Percentiles rank a stretch among this genome's conserved stretches.
phyloP scores from a whole-genome alignment of 2,888 invertebrate species.

The Caenorhabditis sinica region DNA sequence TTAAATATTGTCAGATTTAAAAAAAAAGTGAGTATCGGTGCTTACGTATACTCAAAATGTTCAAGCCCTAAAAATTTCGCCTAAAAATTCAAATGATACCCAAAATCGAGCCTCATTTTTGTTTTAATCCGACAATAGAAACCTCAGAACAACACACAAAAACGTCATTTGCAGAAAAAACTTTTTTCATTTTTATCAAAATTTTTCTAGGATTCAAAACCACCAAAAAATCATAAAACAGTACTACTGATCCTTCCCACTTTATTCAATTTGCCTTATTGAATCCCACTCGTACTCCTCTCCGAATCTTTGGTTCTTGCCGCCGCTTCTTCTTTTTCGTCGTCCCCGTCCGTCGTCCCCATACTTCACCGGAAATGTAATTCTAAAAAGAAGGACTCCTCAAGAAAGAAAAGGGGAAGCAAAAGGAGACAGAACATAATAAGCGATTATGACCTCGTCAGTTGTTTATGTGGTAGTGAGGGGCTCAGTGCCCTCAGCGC shows the following conservation, averaged over 20 bases:
- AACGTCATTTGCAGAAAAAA: no score
- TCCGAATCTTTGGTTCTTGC: conserved; percentile 12
- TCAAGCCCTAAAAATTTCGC: no score
- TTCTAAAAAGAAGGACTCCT: conserved; percentile 48
- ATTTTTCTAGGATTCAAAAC: background rate
- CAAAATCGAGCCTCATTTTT: no score
- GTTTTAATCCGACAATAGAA: no score
- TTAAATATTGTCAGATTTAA: no score
- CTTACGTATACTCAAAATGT: no score
- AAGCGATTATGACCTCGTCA: conserved; percentile 67
- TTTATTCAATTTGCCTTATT: background rate
- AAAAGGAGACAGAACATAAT: conserved; percentile 53
- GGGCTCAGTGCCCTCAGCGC: conserved; percentile 37
- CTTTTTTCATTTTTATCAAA: no score
- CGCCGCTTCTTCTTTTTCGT: background rate
- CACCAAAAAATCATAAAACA: background rate
- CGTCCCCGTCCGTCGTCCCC: background rate
- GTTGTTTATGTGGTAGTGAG: conserved; percentile 60
- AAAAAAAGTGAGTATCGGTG: no score
- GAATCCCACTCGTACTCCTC: background rate
- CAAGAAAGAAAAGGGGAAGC: conserved; percentile 31
- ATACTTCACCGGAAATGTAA: conserved; percentile 51
- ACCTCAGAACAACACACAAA: no score
- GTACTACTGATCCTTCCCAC: background rate
- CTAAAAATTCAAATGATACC: no score